Conservation (phyloP, 2,888 invertebrate genomes). For the Steinernema carpocapsae region DNA sequence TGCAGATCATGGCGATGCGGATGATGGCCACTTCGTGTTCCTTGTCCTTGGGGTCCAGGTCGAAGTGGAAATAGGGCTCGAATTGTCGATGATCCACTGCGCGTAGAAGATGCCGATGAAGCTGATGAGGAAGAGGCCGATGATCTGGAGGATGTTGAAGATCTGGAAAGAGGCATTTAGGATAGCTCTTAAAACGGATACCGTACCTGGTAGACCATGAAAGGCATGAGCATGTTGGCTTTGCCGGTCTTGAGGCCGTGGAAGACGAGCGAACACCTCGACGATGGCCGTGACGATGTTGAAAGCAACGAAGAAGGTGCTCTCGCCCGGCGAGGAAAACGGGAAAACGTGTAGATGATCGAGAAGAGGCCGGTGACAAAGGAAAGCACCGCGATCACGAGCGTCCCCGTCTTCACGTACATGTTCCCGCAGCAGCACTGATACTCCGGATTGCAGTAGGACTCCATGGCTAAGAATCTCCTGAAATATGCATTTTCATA, state of each 20-base stretch:
- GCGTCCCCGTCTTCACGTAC: conserved; percentile 1
- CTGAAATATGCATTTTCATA: too few relatives aligned
- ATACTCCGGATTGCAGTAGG: conserved; percentile 14
- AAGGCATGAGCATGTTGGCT: conserved; percentile 23
- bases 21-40: conserved; percentile 18
- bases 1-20: conserved; percentile 26
- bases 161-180: not conserved
- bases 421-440: conserved; percentile 16
- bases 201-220: conserved; percentile 26
- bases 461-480: too few relatives aligned
- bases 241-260: conserved; percentile 8
- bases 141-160: conserved; percentile 17
- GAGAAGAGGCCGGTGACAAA: not conserved
- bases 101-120: conserved; percentile 27
- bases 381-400: not conserved
- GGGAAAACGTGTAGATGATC: not conserved
- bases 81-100: conserved; percentile 23
- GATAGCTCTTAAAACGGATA: not conserved
- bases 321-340: not conserved
- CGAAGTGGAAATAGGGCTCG: conserved; percentile 6
- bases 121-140: conserved; percentile 17
- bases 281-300: not conserved
- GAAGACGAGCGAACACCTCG: not conserved
- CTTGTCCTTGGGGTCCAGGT: conserved; percentile 27
- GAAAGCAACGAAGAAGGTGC: not conserved